Percentiles rank a stretch among this genome's conserved stretches.
Conservation (phyloP, 2,888 invertebrate genomes). For the Platerodrilus igneus region DNA sequence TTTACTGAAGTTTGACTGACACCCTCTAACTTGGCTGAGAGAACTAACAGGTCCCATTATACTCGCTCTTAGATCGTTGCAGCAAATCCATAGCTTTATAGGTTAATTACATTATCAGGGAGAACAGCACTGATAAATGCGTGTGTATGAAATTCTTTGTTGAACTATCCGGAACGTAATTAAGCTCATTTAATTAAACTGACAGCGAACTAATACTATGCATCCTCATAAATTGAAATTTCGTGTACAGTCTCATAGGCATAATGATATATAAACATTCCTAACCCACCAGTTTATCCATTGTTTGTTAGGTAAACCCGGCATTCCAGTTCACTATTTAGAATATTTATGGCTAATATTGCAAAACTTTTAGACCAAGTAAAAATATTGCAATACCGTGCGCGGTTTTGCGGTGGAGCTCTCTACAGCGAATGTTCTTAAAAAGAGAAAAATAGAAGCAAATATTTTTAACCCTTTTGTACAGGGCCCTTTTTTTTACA, state of each 20-base stretch:
- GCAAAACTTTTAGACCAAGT: no score
- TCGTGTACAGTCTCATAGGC: conserved; percentile 41
- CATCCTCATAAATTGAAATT: conserved; percentile 47
- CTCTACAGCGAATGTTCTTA: neutral
- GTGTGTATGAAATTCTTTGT: conserved; percentile 44
- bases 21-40: conserved; percentile 23
- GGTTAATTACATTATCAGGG: conserved; percentile 31
- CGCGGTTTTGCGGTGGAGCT: neutral
- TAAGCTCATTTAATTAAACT: conserved; percentile 48
- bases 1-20: conserved; percentile 35
- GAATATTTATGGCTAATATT: conserved; percentile 17
- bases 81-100: conserved; percentile 23
- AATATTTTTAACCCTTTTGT: conserved; percentile 13
- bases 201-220: conserved; percentile 46
- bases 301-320: conserved; percentile 17
- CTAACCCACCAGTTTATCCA: conserved; percentile 19
- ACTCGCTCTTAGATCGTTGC: conserved; percentile 27
- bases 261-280: conserved; percentile 40
- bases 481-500: conserved; percentile 10
- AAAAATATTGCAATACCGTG: neutral
- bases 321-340: conserved; percentile 12
- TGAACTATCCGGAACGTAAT: conserved; percentile 46
- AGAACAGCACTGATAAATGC: conserved; percentile 38
- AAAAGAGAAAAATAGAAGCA: conserved; percentile 3
- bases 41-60: conserved; percentile 24